Conservation (phyloP, 1,140 invertebrate genomes). For the Scaptomyza montana region DNA sequence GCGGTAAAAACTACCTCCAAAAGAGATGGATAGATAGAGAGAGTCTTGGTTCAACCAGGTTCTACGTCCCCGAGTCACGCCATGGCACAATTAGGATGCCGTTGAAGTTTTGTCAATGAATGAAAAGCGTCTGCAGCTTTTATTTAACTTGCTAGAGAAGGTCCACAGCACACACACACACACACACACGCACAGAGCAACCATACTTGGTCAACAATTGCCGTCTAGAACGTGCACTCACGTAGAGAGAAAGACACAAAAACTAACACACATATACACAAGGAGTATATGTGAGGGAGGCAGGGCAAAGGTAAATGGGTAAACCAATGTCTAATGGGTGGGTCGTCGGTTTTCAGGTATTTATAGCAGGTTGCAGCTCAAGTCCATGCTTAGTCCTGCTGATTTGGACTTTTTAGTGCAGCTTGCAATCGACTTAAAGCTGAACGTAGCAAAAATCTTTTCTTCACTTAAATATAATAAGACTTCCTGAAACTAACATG, state of each 20-base stretch:
- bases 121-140: constrained; percentile 75
- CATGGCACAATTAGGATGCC: constrained; percentile 73
- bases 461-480: too few species aligned
- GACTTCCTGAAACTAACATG: too few species aligned
- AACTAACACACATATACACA: background rate
- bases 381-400: background rate
- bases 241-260: constrained; percentile 37
- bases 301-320: constrained; percentile 31
- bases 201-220: constrained; percentile 67
- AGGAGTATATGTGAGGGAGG: background rate
- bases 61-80: constrained; percentile 48
- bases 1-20: constrained; percentile 53
- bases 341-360: constrained; percentile 28
- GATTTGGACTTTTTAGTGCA: constrained; percentile 11
- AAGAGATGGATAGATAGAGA: background rate
- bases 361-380: constrained; percentile 20
- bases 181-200: constrained; percentile 11
- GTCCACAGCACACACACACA: constrained; percentile 8
- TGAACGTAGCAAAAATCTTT: background rate
- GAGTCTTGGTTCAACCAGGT: constrained; percentile 2
- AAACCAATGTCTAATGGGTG: constrained; percentile 36
- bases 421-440: constrained; percentile 3
- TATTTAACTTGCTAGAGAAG: constrained; percentile 66
- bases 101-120: constrained; percentile 75
- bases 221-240: constrained; percentile 55